Evolutionary conservation across 2,113 vertebrate genomes (phyloP).

Genomic region (Melanerpes aurifrons): DNA sequence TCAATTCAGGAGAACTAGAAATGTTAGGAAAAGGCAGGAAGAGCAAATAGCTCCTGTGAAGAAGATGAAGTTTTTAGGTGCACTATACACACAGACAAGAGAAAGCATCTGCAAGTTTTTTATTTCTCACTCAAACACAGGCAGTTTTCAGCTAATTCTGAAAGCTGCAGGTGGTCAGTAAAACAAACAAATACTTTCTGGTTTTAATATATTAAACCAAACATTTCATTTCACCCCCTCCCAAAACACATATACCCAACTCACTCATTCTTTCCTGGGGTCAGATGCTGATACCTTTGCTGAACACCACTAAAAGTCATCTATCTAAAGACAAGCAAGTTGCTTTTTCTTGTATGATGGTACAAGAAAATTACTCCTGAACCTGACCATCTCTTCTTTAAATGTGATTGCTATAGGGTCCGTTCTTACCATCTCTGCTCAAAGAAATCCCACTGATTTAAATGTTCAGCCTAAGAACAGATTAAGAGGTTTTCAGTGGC

Average conservation of each 20-base stretch:
- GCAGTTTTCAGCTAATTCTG: neutral
- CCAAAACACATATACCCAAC: neutral
- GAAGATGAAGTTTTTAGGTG: neutral
- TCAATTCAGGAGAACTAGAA: neutral
- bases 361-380: neutral
- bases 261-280: neutral
- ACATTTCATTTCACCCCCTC: neutral
- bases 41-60: neutral
- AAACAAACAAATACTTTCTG: neutral
- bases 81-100: neutral
- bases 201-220: neutral
- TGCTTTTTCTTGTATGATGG: neutral
- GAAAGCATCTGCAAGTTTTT: neutral
- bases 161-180: neutral
- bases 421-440: neutral
- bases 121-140: neutral
- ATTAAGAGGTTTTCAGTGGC: fast-evolving
- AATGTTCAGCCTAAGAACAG: fast-evolving
- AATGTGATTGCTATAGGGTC: neutral
- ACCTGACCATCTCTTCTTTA: neutral
- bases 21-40: neutral
- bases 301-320: neutral
- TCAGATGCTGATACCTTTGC: neutral
- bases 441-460: neutral
- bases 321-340: neutral